Base-by-base conservation (phyloP, 2,797 vertebrate species). In the Sorex maritimensis region DNA sequence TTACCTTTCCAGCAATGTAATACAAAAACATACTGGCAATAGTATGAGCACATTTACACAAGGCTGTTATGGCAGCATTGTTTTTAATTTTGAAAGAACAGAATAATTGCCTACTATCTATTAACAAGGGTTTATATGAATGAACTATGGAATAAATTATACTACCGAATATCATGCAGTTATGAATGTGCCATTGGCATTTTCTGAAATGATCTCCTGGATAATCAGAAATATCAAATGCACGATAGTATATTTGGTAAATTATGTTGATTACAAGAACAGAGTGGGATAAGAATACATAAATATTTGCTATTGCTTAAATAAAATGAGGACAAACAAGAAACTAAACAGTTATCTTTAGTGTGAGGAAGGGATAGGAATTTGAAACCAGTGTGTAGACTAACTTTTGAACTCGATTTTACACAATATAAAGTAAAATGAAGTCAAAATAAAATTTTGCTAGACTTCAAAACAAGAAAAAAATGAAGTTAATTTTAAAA, bases 61-160 rank as follows among this genome's bases (percentile, higher is more conserved):
- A 79, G 78, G 28, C 46, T 92, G 7, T 55, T 63, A 69, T 44
- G 23, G 3, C 1, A 93, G 30, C 0, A 26, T 28, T 49, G 38
- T 24, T 83, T 92, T 12, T 41, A 14, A 71, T 92, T 94, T 90
- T 71, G 73, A 81, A 95, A 86, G 73, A 61, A 2, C 55, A 46
- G 38, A 73, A 75, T 61, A 0, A 24, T 17, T 34, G 34, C 34
- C 30, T n/a, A 86, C 6, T 55, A 15, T 44, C 38, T 46, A 44
- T 72, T 61, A 41, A 61, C 4, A 88, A 15, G 4, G 17, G 24
- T 81, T 86, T 74, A 73, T 65, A 73, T 26, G 38, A 52, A 71
- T 88, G 49, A 82, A 44, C 34, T 21, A 21, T 55, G 17, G 24
- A 44, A 61, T 71, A 24, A 72, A 1, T 19, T 34, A n/a, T 4